phyloP scores from a whole-genome alignment of 2,797 vertebrate species.

The Rhinoraja longicauda region DNA sequence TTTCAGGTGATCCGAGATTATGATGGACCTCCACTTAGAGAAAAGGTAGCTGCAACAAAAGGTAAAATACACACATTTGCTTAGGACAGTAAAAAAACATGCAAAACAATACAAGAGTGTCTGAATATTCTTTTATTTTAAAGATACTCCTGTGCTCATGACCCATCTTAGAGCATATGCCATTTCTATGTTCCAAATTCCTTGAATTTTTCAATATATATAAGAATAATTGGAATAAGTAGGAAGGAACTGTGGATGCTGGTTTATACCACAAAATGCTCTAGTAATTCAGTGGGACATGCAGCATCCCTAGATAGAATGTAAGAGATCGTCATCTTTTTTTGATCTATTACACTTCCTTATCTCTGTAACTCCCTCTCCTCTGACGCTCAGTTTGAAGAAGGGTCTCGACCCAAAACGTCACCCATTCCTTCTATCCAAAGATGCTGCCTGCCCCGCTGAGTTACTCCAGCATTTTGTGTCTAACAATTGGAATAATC shows the following conservation, averaged over 20 bases:
- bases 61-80: background rate
- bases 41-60: background rate
- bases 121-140: background rate
- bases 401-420: too few relatives aligned
- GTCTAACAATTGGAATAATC: too few relatives aligned
- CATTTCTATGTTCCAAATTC: background rate
- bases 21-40: background rate
- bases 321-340: too few relatives aligned
- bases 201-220: background rate
- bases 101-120: background rate
- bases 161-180: background rate
- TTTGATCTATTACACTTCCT: too few relatives aligned
- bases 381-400: too few relatives aligned
- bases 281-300: too few relatives aligned
- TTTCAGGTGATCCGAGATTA: background rate
- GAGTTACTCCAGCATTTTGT: too few relatives aligned
- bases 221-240: background rate
- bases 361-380: too few relatives aligned
- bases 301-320: too few relatives aligned
- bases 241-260: background rate
- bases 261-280: too few relatives aligned
- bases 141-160: background rate
- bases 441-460: too few relatives aligned
- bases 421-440: too few relatives aligned
- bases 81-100: background rate